Evolutionary conservation across 2,888 invertebrate genomes (phyloP).

Genomic region (Alsophila aescularia): DNA sequence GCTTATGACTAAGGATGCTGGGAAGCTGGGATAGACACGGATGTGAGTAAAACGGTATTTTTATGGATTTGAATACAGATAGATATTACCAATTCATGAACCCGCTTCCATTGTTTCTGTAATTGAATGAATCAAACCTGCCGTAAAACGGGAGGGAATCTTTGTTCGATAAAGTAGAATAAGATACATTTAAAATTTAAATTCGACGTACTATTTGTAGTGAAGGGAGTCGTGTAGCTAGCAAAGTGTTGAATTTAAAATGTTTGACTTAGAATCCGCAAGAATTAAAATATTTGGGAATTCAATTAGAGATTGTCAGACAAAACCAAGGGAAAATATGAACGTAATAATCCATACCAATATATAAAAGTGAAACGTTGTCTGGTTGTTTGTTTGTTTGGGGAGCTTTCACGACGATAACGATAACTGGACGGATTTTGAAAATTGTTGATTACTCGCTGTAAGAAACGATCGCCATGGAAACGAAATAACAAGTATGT

Average conservation of each 20-base stretch:
- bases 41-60: conserved; percentile 26
- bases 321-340: neutral
- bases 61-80: conserved; percentile 38
- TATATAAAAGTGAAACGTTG: too few relatives aligned
- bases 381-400: too few relatives aligned
- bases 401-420: too few relatives aligned
- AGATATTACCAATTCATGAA: conserved; percentile 38
- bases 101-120: conserved; percentile 34
- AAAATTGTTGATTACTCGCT: too few relatives aligned
- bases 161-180: conserved; percentile 32
- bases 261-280: neutral
- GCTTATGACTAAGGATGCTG: conserved; percentile 2
- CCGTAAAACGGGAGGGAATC: conserved; percentile 28
- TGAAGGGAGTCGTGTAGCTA: neutral
- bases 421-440: too few relatives aligned
- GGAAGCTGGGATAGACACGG: neutral
- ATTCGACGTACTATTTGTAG: conserved; percentile 11
- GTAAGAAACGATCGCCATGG: too few relatives aligned
- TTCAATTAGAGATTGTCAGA: neutral
- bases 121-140: conserved; percentile 35
- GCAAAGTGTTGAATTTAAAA: neutral
- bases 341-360: too few relatives aligned
- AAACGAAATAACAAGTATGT: too few relatives aligned
- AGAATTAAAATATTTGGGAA: too few relatives aligned
- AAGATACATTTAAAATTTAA: conserved; percentile 26